Evolutionary conservation across 53 echinoderm and acorn worm genomes (phyloP).

Genomic region (Henricia sp.): DNA sequence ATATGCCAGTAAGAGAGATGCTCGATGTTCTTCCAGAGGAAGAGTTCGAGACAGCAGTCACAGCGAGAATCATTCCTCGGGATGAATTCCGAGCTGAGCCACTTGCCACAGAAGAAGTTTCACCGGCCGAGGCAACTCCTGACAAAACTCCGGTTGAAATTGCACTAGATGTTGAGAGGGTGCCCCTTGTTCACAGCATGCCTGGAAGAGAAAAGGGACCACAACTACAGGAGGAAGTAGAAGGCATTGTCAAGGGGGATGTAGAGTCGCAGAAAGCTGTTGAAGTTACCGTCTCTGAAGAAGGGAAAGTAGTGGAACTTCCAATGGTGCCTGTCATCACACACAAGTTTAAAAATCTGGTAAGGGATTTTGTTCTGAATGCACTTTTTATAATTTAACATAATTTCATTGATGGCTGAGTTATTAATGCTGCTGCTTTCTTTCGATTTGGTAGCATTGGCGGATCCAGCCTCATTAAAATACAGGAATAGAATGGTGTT

Average conservation of each 20-base stretch:
- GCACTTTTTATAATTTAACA: too few relatives aligned
- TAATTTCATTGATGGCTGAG: too few relatives aligned
- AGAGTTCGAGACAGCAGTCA: constrained; percentile 38
- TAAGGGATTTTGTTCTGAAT: too few relatives aligned
- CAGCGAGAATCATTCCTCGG: constrained; percentile 36
- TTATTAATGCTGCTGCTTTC: too few relatives aligned
- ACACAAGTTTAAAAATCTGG: constrained; percentile 81
- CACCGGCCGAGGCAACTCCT: constrained; percentile 31
- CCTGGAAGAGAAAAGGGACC: constrained; percentile 44
- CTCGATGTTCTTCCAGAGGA: constrained; percentile 44
- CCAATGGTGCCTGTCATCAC: constrained; percentile 77
- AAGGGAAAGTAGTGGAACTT: constrained; percentile 64
- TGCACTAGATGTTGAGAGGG: constrained; percentile 18
- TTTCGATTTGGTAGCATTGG: too few relatives aligned
- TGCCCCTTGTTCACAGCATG: constrained; percentile 39
- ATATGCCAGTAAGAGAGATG: constrained; percentile 19
- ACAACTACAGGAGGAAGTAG: constrained; percentile 36
- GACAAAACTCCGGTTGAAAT: constrained; percentile 36
- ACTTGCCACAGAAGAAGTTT: constrained; percentile 43
- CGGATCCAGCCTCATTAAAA: too few relatives aligned
- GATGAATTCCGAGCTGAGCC: constrained; percentile 46
- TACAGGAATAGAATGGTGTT: too few relatives aligned
- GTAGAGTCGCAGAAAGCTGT: constrained; percentile 34
- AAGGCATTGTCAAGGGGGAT: constrained; percentile 29
- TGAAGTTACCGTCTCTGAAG: constrained; percentile 43